Evolutionary conservation across 2,113 vertebrate genomes (phyloP), one percentile per base, ranked within the genome.

Genomic region (Triplophysa rosa): DNA sequence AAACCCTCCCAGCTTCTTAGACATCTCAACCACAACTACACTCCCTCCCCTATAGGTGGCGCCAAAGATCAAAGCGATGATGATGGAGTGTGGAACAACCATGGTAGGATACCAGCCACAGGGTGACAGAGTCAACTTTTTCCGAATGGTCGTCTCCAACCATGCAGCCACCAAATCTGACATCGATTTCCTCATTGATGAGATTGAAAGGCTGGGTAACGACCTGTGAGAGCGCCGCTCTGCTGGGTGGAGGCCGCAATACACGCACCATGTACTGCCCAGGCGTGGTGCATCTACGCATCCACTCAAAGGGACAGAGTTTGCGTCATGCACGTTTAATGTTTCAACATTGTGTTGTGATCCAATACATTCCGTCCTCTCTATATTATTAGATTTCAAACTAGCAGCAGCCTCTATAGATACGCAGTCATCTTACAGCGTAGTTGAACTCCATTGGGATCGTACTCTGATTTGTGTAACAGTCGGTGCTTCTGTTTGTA

Each of bases 61-160:
- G 1, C 98, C 98, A 0, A 98, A 96, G 90, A 96, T 99, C 89
- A 99, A 99, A 88, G 96, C 98, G 29, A 84, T 96, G 88, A 99
- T 99, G 98, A 99, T 99, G 97, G 98, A 99, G 87, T 95, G 95
- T 0, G 98, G 98, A 52, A 96, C 96, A 69, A 98, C 96, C 79
- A 99, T 99, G 98, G 96, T 99, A 84, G 97, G 98, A 80, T 99
- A 99, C 89, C 98, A 99, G 90, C 98, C 98, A 70, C 98, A 98
- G 85, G 97, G 95, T 0, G 92, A 97, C 67, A 98, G 98, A 85
- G 96, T 95, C 88, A 99, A 99, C 91, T 99, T 99, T 92, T 99
- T 99, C 92, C 93, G 98, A 62, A 98, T 98, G 97, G 95, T 99
- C 75, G 92, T 99, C 85, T 99, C 98, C 42, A 99, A 99, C 84